phyloP scores from a whole-genome alignment of 1,140 invertebrate species.

The Patella vulgata region DNA sequence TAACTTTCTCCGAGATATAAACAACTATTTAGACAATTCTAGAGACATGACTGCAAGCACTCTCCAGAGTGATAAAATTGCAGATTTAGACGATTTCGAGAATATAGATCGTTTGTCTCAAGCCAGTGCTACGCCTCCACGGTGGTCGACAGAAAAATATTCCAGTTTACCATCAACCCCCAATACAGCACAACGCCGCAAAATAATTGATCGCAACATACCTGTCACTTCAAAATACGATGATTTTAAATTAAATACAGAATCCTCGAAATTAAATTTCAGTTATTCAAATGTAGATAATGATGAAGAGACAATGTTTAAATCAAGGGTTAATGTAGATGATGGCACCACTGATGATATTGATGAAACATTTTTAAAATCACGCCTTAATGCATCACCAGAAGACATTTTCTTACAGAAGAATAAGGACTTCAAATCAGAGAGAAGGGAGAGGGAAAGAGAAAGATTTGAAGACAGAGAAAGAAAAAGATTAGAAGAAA shows the following conservation, averaged over 20 bases:
- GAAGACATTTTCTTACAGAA: background rate
- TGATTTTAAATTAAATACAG: constrained; percentile 27
- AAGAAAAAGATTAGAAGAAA: background rate
- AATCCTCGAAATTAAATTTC: constrained; percentile 22
- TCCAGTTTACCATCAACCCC: constrained; percentile 21
- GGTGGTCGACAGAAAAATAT: too few relatives aligned
- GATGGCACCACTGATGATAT: background rate
- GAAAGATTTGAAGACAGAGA: background rate
- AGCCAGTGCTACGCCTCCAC: too few relatives aligned
- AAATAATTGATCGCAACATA: constrained; percentile 40
- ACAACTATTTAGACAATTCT: too few relatives aligned
- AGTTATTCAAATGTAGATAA: constrained; percentile 20
- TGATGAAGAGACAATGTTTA: constrained; percentile 1
- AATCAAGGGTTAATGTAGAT: background rate
- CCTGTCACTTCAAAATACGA: constrained; percentile 27
- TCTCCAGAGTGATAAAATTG: too few relatives aligned
- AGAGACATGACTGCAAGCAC: too few relatives aligned
- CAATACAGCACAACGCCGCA: constrained; percentile 18
- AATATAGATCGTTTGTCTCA: too few relatives aligned
- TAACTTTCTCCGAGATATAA: too few relatives aligned
- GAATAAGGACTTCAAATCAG: background rate
- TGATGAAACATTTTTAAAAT: background rate
- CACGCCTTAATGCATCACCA: background rate
- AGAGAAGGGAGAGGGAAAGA: background rate
- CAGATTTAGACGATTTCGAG: too few relatives aligned